phyloP scores from a whole-genome alignment of 2,113 vertebrate genomes.

The Cheirogaleus medius region DNA sequence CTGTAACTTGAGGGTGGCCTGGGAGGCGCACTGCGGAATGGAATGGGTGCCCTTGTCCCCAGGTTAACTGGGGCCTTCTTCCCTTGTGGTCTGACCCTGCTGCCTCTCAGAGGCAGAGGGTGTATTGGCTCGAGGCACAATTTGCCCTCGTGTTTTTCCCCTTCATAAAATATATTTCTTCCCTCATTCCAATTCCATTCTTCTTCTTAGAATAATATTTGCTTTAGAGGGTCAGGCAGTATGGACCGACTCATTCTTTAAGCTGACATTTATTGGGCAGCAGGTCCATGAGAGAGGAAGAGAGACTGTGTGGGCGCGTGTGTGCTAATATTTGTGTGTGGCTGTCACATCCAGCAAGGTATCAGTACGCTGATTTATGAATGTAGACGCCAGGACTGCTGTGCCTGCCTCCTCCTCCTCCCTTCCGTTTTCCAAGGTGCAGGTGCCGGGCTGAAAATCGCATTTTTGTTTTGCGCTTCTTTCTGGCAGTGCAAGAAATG shows the following conservation, averaged over 20 bases:
- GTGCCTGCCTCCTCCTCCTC: too few relatives aligned
- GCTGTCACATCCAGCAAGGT: neutral
- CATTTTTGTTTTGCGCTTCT: neutral
- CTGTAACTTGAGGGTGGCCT: slow-evolving; percentile 39
- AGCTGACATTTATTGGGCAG: neutral
- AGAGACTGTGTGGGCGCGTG: neutral
- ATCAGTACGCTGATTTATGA: neutral
- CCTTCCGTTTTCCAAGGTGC: neutral
- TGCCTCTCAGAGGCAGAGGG: neutral
- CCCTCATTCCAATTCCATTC: slow-evolving; percentile 51
- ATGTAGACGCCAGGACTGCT: neutral
- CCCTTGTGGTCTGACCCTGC: neutral
- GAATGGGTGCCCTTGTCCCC: neutral
- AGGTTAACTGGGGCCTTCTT: neutral
- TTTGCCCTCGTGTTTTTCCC: slow-evolving; percentile 31
- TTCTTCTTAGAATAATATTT: slow-evolving; percentile 51
- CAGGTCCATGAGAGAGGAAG: neutral
- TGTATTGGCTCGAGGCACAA: neutral
- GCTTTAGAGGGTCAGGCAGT: slow-evolving; percentile 50
- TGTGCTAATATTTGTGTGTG: neutral
- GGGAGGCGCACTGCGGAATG: neutral
- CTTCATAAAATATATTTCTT: slow-evolving; percentile 22
- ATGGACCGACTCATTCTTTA: neutral
- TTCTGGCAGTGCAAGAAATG: neutral
- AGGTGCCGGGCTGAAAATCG: neutral